Conservation (phyloP, 2,797 vertebrate genomes). For the Siniperca scherzeri region DNA sequence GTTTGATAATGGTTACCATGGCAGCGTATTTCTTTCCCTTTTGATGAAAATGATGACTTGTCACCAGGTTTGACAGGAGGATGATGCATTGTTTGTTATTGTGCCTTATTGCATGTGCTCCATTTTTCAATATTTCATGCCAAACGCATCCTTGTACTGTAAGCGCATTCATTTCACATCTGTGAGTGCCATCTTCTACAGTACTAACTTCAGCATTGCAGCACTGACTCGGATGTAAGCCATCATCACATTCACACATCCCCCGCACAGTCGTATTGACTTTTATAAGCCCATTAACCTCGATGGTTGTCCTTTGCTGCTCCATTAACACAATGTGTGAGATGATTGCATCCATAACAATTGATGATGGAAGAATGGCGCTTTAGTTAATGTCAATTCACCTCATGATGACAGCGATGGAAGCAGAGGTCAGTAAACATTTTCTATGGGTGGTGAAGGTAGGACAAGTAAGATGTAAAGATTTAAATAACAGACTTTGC, state of each 20-base stretch:
- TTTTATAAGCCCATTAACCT: constrained; percentile 26
- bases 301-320: constrained; percentile 1
- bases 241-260: not conserved
- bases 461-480: not conserved
- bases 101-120: not conserved
- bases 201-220: not conserved
- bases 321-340: constrained; percentile 29
- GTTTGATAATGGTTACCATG: not conserved
- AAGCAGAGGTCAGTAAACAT: not conserved
- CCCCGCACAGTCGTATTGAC: not conserved
- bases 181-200: not conserved
- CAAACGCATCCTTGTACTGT: not conserved
- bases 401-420: not conserved
- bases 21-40: not conserved
- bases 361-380: not conserved
- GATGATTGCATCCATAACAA: constrained; percentile 13
- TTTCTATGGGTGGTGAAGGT: not conserved
- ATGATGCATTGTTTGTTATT: not conserved
- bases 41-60: too few relatives aligned
- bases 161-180: not conserved
- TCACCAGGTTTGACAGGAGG: not conserved
- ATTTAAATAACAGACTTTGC: not conserved
- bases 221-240: not conserved
- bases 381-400: constrained; percentile 2
- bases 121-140: not conserved